Base-by-base conservation (phyloP, 2,888 invertebrate genomes). In the Allygus modestus region DNA sequence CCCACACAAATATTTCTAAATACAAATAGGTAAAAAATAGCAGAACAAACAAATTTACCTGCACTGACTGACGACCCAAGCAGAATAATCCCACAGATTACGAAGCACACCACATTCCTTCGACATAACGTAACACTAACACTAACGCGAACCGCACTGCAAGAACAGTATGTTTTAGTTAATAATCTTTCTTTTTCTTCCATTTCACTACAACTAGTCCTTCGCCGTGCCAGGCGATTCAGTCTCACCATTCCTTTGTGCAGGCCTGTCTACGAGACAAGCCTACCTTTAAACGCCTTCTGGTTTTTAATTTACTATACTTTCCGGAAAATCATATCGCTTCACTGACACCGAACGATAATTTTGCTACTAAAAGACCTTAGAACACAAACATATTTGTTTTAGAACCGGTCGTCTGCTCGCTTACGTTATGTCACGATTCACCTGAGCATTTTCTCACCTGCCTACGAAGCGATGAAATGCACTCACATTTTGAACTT, bases 161-260 rank as follows among this genome's bases (percentile, higher is more conserved):
- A 65, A 12, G 54, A 54, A 28, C 65, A 12, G 28, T 58, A 23
- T 58, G 7, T 65, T 12, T 28, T 65, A 28, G 65, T 65, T 15
- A 31, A 15, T 28, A 28, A 65, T 65, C 65, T 65, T 65, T 65
- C 65, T 31, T 65, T 65, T 31, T 65, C 65, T 65, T 65, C 65
- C 65, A 65, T 65, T 65, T 65, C 65, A 65, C 65, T 65, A 31
- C 26, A 65, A 65, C 65, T 28, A 28, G 65, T 65, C 31, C 65
- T 28, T 65, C 65, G 65, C 65, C 65, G 26, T 9, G 26, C 26
- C 12, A 65, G 31, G 65, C 65, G 65, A 65, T 65, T 28, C 65
- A 65, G 65, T 65, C 65, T 65, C 0, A 65, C 65, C 65, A 65
- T 65, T 65, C 65, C 65, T 65, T 65, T 65, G 65, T 65, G 65